These are phyloP conservation scores for Sinohyriopsis cumingii DNA, from an alignment of 2,888 invertebrate species.

Conservation along the genomic window DNA sequence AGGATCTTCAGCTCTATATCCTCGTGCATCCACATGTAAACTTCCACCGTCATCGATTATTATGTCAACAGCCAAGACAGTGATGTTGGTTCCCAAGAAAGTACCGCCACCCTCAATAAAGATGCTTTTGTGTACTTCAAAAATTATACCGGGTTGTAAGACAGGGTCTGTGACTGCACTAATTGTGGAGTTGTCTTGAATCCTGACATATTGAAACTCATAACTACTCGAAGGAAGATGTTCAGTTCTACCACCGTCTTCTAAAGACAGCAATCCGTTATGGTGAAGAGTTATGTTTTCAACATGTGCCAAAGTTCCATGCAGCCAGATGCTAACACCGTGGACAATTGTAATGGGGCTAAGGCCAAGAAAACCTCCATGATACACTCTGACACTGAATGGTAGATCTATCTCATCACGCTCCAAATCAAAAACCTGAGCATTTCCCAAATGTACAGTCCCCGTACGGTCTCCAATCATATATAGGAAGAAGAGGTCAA, in stretches of 20 bases:
- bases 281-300: conserved; percentile 52
- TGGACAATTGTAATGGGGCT: conserved; percentile 54
- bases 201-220: conserved; percentile 39
- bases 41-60: conserved; percentile 56
- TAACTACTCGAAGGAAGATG: conserved; percentile 26
- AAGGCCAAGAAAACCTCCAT: conserved; percentile 45
- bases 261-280: conserved; percentile 46
- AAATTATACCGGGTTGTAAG: conserved; percentile 33
- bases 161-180: conserved; percentile 47
- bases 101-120: conserved; percentile 57
- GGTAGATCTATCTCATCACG: conserved; percentile 52
- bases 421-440: conserved; percentile 49
- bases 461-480: conserved; percentile 62
- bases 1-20: conserved; percentile 42
- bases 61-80: conserved; percentile 41
- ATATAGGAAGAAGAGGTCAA: conserved; percentile 52
- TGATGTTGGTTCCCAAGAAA: conserved; percentile 47
- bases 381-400: conserved; percentile 51
- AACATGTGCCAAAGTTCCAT: conserved; percentile 51
- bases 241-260: conserved; percentile 44
- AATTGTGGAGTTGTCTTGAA: conserved; percentile 55
- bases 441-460: conserved; percentile 54
- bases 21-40: conserved; percentile 46
- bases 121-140: conserved; percentile 35
- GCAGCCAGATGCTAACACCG: conserved; percentile 56